Base-by-base conservation (phyloP, 2,888 invertebrate species). In the Caenorhabditis macrosperma region DNA sequence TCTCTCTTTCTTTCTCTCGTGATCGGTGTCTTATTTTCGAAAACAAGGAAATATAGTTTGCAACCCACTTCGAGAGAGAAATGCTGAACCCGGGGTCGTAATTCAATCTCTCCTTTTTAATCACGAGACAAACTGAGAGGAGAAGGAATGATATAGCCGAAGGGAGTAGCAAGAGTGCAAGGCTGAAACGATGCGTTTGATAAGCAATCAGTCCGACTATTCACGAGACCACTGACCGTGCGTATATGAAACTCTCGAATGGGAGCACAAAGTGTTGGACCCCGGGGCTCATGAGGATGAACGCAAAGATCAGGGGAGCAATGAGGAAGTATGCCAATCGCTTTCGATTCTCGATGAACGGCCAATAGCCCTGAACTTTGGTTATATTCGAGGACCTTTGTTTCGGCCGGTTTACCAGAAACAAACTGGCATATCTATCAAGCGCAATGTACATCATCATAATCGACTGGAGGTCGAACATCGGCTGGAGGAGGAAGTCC, bases 1-100 rank as follows among this genome's bases (percentile, higher is more conserved):
- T n/a, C n/a, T n/a, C n/a, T n/a, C n/a, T n/a, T 52, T 64, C 50
- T 17, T 48, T 15, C 28, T 10, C 12, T 48, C 35, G 10, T 26
- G 68, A 48, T 41, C 38, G n/a, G 10, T 44, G n/a, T 44, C 20
- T 44, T 44, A 6, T 44, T 44, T 44, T 17, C 17, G 20, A 71
- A 57, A 66, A 74, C 61, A 74, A 63, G 59, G 50, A 64, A 64
- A 59, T 72, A 63, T 64, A 63, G 72, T 72, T 78, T 59, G 28
- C 59, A 50, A 71, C 69, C 48, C 48, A 76, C 72, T 59, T 67
- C 24, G 61, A 67, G 33, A 81, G 57, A 72, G 71, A 76, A 61
- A 71, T 81, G 61, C 81, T 76, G 48, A 69, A 71, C 46, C 81
- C 81, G 52, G 81, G 81, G 64, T 81, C 76, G 72, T 76, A 71